These are phyloP conservation scores for Ectemnius continuus DNA, from an alignment of 2,888 invertebrate species.

Conservation along the genomic window DNA sequence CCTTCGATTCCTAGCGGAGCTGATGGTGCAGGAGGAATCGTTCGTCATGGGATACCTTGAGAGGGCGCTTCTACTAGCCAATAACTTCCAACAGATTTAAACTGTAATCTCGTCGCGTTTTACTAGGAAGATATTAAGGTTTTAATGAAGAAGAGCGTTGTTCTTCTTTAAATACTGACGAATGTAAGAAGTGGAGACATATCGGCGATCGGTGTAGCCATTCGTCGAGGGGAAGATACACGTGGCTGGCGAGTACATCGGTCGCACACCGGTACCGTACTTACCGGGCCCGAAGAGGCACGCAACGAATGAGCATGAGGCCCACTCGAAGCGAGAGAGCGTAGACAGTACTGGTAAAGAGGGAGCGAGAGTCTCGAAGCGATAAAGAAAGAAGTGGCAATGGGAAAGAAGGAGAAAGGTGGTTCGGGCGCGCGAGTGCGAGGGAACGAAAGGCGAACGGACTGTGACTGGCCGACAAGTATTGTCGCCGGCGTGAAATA, in stretches of 20 bases:
- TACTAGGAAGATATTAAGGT: not conserved
- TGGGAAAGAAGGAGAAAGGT: slow-evolving; percentile 15
- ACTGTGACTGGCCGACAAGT: slow-evolving; percentile 53
- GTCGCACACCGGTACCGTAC: not conserved
- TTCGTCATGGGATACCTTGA: not conserved
- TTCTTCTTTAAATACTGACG: too few relatives aligned
- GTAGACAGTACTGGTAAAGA: not conserved
- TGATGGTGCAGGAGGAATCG: not conserved
- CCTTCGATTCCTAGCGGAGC: not conserved
- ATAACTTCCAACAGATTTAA: not conserved
- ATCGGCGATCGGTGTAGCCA: not conserved
- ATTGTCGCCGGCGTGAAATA: slow-evolving; percentile 70
- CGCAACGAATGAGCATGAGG: slow-evolving; percentile 3
- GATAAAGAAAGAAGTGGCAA: slow-evolving; percentile 14
- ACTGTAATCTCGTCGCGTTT: not conserved
- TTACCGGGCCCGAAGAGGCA: slow-evolving; percentile 3
- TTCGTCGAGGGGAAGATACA: not conserved
- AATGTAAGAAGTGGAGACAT: not conserved
- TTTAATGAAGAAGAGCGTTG: not conserved
- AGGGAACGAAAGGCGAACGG: slow-evolving; percentile 24
- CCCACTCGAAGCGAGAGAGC: not conserved
- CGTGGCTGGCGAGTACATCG: not conserved
- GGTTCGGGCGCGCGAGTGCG: slow-evolving; percentile 15
- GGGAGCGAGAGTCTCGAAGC: too few relatives aligned
- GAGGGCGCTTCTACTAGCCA: not conserved